These are phyloP conservation scores for Macroramphosus scolopax DNA, from an alignment of 2,797 vertebrate species.

Conservation along the genomic window DNA sequence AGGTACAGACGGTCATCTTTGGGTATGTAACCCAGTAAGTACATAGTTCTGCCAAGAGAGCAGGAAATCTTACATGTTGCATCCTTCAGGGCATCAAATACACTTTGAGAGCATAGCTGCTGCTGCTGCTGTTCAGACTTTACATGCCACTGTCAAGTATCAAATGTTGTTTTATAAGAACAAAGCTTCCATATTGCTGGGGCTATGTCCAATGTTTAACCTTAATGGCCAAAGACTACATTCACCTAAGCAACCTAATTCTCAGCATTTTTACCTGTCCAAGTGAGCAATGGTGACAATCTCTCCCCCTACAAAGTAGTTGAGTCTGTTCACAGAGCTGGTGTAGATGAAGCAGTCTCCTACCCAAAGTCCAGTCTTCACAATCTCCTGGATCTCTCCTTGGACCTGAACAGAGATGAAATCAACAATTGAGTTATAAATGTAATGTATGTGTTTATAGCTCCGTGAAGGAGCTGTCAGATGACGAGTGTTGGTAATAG, in stretches of 20 bases:
- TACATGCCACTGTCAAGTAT: no score
- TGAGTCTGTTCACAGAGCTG: slow-evolving; percentile 98
- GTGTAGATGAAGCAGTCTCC: slow-evolving; percentile 99
- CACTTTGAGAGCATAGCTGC: no score
- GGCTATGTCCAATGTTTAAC: no score
- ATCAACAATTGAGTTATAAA: slow-evolving; percentile 17
- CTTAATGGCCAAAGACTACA: no score
- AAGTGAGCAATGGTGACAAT: slow-evolving; percentile 98
- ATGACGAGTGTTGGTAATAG: no score
- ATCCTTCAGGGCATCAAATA: no score
- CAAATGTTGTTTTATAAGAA: no score
- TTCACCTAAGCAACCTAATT: no score
- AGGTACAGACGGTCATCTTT: slow-evolving; percentile 97
- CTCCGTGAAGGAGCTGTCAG: no score
- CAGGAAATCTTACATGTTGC: neutral
- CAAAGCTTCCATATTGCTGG: no score
- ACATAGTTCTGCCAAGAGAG: slow-evolving; percentile 87
- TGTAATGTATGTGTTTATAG: neutral
- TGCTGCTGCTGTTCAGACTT: no score
- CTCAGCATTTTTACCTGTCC: slow-evolving; percentile 97
- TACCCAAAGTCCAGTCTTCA: slow-evolving; percentile 98
- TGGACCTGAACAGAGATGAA: slow-evolving; percentile 82
- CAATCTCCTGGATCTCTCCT: slow-evolving; percentile 98
- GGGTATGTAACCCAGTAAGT: slow-evolving; percentile 97
- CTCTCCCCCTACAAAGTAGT: slow-evolving; percentile 98